Base-by-base conservation (phyloP, 2,113 vertebrate genomes). In the Apteryx owenii region DNA sequence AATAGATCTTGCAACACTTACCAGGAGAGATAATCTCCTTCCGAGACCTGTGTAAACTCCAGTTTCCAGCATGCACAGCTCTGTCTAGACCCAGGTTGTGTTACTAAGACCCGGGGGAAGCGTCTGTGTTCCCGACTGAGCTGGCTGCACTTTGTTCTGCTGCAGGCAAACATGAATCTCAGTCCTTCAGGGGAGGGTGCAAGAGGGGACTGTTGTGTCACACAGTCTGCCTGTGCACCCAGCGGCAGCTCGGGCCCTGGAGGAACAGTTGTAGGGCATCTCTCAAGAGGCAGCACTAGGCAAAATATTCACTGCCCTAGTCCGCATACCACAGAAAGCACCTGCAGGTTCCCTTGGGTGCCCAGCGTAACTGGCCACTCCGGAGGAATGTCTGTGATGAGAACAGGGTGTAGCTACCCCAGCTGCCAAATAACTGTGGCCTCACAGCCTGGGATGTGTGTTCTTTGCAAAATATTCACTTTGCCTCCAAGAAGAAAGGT, bases 121-220 rank as follows among this genome's bases (percentile, higher is more conserved):
- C 0, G 0, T 4, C 44, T 48, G 36, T 12, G 38, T n/a, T 95
- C 62, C 80, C 0, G 0, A 13, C 2, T 0, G 1, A 66, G 33
- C n/a, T 54, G 42, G 33, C 25, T 61, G 66, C 42, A 69, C 64
- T 81, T 80, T 60, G 79, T 18, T 60, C 89, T 58, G 72, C 3
- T 1, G 48, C 73, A 53, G 36, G 68, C 83, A 95, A 86, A 92
- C 73, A 66, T 0, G 0, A 82, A 23, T 28, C 62, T 54, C 51
- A 4, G 40, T 66, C 19, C 51, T 68, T 51, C 7, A 40, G 31
- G 50, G 2, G 1, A 66, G 54, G 40, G 44, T 36, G 53, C 16
- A 2, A 12, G 6, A 7, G 70, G 26, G 21, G 83, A 42, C 2
- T 1, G 38, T 5, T 68, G 51, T 50, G 51, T 19, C 40, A 26